phyloP scores from a whole-genome alignment of 2,113 vertebrate genomes.

The Enhydra lutris region DNA sequence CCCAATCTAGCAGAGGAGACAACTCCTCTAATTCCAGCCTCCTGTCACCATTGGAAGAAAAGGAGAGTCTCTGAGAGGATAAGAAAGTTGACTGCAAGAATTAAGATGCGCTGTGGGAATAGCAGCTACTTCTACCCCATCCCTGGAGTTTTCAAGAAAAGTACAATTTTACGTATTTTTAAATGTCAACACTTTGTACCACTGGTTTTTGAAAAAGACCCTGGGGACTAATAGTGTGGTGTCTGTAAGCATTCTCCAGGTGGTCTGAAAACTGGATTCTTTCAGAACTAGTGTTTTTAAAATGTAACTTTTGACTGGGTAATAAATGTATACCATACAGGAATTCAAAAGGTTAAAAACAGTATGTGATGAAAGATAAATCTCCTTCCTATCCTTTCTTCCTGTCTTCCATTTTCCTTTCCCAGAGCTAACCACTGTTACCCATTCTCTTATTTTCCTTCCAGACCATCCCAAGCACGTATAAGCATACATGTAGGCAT shows the following conservation, averaged over 20 bases:
- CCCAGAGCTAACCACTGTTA: background rate
- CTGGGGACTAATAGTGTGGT: background rate
- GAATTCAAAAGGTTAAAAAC: background rate
- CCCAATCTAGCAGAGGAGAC: background rate
- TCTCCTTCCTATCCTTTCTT: background rate
- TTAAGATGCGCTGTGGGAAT: background rate
- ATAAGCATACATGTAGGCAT: background rate
- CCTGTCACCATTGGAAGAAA: background rate
- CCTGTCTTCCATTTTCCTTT: background rate
- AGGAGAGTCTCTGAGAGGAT: background rate
- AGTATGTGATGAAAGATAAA: background rate
- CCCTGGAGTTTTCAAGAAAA: conserved; percentile 34
- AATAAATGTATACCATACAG: background rate
- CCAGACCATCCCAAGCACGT: background rate
- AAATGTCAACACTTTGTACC: conserved; percentile 54
- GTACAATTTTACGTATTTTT: conserved; percentile 37
- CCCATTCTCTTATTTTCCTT: background rate
- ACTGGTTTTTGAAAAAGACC: background rate
- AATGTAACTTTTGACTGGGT: background rate
- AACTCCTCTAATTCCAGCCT: background rate
- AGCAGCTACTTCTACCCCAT: background rate
- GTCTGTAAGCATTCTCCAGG: conserved; percentile 5
- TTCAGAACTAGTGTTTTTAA: background rate
- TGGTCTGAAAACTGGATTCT: background rate
- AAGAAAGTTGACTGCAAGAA: background rate